Conservation (phyloP, 2,797 vertebrate species). For the Ctenopoma multispine region DNA sequence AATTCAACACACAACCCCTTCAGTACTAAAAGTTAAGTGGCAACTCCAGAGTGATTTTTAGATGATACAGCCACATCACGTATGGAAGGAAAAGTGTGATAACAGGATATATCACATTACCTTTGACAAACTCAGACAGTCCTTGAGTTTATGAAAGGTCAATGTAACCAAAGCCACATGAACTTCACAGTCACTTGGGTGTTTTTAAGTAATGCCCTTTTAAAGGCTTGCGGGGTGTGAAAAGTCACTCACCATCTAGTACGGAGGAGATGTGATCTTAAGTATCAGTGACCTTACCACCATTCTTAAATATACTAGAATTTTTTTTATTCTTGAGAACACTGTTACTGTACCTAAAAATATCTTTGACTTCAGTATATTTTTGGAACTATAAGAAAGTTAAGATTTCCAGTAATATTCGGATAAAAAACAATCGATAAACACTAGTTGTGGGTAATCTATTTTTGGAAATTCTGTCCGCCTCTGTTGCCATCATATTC, state of each 20-base stretch:
- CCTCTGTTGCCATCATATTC: conserved; percentile 55
- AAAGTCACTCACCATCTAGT: conserved; percentile 16
- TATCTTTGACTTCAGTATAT: not conserved
- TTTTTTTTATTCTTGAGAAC: not conserved
- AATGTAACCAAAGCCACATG: not conserved
- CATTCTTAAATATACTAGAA: not conserved
- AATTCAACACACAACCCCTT: conserved; percentile 29
- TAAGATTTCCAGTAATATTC: not conserved
- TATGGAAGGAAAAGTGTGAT: conserved; percentile 20
- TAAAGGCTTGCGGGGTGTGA: conserved; percentile 23
- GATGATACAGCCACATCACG: conserved; percentile 34
- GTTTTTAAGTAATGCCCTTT: conserved; percentile 17
- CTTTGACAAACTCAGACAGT: not conserved
- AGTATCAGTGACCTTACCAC: not conserved
- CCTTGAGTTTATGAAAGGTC: conserved; percentile 37
- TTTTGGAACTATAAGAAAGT: not conserved
- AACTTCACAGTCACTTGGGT: conserved; percentile 10
- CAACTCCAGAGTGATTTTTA: conserved; percentile 24
- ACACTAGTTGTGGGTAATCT: conserved; percentile 11
- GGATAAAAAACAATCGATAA: conserved; percentile 4
- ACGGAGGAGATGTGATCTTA: not conserved
- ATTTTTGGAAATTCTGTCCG: conserved; percentile 53
- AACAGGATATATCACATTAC: conserved; percentile 21
- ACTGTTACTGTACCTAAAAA: not conserved
- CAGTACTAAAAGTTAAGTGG: conserved; percentile 21